These are phyloP conservation scores for Anguilla rostrata DNA, from an alignment of 2,113 vertebrate species.

Conservation along the genomic window DNA sequence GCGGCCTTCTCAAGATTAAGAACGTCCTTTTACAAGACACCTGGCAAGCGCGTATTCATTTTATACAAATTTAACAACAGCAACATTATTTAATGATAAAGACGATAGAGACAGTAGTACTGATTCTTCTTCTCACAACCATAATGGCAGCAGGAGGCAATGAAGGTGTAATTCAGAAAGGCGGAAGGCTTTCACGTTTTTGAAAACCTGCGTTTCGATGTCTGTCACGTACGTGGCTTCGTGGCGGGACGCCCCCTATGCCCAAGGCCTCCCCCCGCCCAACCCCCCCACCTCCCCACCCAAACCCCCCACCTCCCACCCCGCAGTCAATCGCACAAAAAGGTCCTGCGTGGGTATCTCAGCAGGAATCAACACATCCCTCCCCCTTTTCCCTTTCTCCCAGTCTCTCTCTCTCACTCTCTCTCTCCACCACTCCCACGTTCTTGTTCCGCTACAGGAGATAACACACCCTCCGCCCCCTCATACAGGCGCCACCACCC, in stretches of 20 bases:
- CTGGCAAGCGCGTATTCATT: background rate
- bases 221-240: background rate
- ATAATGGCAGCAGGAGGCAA: too few relatives aligned
- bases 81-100: background rate
- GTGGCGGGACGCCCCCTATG: background rate
- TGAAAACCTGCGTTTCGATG: too few relatives aligned
- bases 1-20: too few relatives aligned
- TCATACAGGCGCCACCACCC: too few relatives aligned
- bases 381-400: background rate
- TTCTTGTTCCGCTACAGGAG: background rate
- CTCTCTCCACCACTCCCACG: background rate
- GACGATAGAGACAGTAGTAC: background rate
- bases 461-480: background rate
- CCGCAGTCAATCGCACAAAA: background rate
- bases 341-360: background rate
- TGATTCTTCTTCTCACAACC: background rate
- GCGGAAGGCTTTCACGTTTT: too few relatives aligned
- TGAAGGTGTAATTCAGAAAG: too few relatives aligned
- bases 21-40: too few relatives aligned
- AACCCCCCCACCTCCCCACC: too few relatives aligned
- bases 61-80: background rate
- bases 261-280: too few relatives aligned
- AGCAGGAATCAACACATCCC: background rate
- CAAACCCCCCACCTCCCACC: too few relatives aligned
- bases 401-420: too few relatives aligned